Percentiles rank a stretch among this genome's conserved stretches.
Conservation (phyloP, 2,797 vertebrate genomes). For the Notoglanidium macrostoma region DNA sequence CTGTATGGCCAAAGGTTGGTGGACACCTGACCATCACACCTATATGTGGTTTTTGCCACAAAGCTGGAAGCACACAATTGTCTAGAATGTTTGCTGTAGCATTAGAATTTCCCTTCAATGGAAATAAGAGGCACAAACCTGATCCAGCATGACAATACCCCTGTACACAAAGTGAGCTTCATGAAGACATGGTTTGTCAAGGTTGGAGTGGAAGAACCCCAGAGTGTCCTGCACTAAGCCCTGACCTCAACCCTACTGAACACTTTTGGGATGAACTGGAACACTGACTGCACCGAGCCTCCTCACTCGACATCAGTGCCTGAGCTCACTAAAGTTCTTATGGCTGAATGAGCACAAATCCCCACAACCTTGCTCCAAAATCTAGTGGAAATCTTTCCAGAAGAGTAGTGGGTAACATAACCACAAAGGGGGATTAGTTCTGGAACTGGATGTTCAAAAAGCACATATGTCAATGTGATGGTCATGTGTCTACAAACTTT, state of each 20-base stretch:
- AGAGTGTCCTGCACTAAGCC: too few relatives aligned
- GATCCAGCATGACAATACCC: neutral
- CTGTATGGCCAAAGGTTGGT: neutral
- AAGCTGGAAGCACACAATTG: neutral
- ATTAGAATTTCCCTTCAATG: neutral
- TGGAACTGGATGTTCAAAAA: neutral
- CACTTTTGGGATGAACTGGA: too few relatives aligned
- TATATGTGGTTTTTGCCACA: neutral
- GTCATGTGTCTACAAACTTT: neutral
- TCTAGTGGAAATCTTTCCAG: neutral
- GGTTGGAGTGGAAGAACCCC: too few relatives aligned
- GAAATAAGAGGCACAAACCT: neutral
- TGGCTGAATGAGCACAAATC: too few relatives aligned
- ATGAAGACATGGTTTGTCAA: too few relatives aligned
- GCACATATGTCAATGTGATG: neutral
- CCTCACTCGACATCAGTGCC: too few relatives aligned
- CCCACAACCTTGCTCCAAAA: neutral
- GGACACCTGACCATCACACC: neutral
- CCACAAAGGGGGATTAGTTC: neutral
- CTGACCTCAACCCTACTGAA: too few relatives aligned
- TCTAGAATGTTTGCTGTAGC: neutral
- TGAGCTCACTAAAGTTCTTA: too few relatives aligned
- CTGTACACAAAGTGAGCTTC: too few relatives aligned
- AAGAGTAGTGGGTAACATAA: neutral
- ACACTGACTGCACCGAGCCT: too few relatives aligned